phyloP scores from a whole-genome alignment of 1,140 invertebrate species.

The Papilio glaucus region DNA sequence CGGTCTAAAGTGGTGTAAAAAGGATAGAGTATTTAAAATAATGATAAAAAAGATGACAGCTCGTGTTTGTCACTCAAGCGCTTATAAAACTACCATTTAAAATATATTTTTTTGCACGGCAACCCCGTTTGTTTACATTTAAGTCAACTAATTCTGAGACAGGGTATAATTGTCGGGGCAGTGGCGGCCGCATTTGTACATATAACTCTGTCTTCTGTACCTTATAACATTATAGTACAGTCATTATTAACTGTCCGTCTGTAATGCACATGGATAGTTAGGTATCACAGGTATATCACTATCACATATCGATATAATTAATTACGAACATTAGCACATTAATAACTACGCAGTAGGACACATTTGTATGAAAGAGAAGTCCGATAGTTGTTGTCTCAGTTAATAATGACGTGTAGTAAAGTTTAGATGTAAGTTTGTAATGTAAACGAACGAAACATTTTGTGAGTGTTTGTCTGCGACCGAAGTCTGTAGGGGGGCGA shows the following conservation, averaged over 20 bases:
- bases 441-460: slow-evolving; percentile 52
- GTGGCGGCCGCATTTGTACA: slow-evolving; percentile 64
- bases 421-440: slow-evolving; percentile 66
- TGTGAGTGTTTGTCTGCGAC: slow-evolving; percentile 58
- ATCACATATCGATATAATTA: slow-evolving; percentile 9
- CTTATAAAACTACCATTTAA: no score
- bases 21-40: no score
- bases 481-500: slow-evolving; percentile 46
- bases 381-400: slow-evolving; percentile 19
- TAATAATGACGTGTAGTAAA: slow-evolving; percentile 43
- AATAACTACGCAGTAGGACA: neutral
- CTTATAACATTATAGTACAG: slow-evolving; percentile 46
- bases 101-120: no score
- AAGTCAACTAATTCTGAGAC: no score
- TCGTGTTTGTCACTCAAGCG: no score
- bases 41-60: no score
- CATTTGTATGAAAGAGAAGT: neutral
- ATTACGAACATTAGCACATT: slow-evolving; percentile 12
- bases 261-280: neutral
- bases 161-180: slow-evolving; percentile 51
- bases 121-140: no score
- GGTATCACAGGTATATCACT: neutral
- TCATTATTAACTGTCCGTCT: slow-evolving; percentile 20
- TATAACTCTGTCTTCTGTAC: slow-evolving; percentile 71
- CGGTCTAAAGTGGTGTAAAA: no score